Conservation (phyloP, 2,888 invertebrate genomes). For the Chaetogeoica ovagalla region DNA sequence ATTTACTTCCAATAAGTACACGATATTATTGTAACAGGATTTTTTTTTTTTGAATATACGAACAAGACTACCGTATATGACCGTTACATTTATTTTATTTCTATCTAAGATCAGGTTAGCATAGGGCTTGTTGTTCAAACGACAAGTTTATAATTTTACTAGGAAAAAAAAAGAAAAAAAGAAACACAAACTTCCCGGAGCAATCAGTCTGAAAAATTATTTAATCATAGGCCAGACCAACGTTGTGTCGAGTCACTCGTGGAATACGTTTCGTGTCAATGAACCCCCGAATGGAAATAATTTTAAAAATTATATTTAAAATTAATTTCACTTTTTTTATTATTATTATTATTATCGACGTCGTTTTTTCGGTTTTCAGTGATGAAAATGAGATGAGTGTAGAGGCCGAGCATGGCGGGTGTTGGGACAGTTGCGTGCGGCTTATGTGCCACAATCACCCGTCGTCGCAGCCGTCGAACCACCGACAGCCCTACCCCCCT, state of each 20-base stretch:
- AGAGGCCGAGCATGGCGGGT: conserved; percentile 51
- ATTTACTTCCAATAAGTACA: background rate
- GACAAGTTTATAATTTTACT: background rate
- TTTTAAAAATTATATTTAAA: too few relatives aligned
- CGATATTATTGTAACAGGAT: conserved; percentile 13
- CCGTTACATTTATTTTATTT: conserved; percentile 18
- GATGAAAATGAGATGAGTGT: conserved; percentile 51
- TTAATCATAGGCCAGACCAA: too few relatives aligned
- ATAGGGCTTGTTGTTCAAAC: background rate
- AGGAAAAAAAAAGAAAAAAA: too few relatives aligned
- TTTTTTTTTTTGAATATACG: conserved; percentile 12
- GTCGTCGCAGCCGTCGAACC: conserved; percentile 45
- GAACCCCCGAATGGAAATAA: too few relatives aligned
- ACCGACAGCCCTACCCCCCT: conserved; percentile 45
- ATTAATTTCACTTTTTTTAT: too few relatives aligned
- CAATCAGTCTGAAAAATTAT: too few relatives aligned
- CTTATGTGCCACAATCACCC: conserved; percentile 48
- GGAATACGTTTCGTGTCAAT: too few relatives aligned
- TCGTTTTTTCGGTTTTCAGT: conserved; percentile 15
- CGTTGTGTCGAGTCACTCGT: background rate
- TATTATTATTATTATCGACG: background rate
- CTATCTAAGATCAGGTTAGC: conserved; percentile 29
- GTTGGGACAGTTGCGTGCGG: conserved; percentile 52
- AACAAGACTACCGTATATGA: conserved; percentile 10
- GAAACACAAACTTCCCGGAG: too few relatives aligned